Percentiles rank a stretch among this genome's conserved stretches.
Evolutionary conservation across 2,888 invertebrate genomes (phyloP).

Genomic region (Candidula unifasciata): DNA sequence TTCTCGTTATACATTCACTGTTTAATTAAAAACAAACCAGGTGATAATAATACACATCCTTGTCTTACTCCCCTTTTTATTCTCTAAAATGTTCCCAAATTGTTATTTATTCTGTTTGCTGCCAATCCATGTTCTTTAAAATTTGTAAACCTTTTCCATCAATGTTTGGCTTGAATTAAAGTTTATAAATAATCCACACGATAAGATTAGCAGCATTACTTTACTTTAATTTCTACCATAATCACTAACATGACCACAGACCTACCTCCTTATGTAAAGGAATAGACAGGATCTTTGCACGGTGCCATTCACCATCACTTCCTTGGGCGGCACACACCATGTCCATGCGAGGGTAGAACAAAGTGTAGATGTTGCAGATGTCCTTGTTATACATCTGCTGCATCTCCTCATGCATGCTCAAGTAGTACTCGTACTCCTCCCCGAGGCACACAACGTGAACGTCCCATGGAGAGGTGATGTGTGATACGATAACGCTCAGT

Average conservation of each 20-base stretch:
- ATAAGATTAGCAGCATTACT: too few relatives aligned
- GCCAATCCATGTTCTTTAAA: too few relatives aligned
- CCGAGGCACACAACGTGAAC: slow-evolving; percentile 61
- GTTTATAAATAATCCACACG: too few relatives aligned
- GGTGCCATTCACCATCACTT: slow-evolving; percentile 84
- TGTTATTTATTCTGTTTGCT: too few relatives aligned
- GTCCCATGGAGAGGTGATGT: slow-evolving; percentile 33
- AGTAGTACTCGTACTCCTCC: slow-evolving; percentile 75
- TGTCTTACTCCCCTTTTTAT: too few relatives aligned
- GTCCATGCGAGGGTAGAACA: slow-evolving; percentile 79
- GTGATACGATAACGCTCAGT: slow-evolving; percentile 19
- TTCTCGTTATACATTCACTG: too few relatives aligned
- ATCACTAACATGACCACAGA: not conserved
- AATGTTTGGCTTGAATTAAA: too few relatives aligned
- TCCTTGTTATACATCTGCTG: slow-evolving; percentile 74
- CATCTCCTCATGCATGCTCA: slow-evolving; percentile 79
- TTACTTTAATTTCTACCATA: too few relatives aligned
- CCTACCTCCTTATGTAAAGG: slow-evolving; percentile 23
- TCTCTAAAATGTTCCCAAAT: too few relatives aligned
- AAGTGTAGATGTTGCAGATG: slow-evolving; percentile 69
- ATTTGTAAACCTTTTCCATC: too few relatives aligned
- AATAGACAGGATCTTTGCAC: slow-evolving; percentile 80
- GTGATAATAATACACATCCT: too few relatives aligned
- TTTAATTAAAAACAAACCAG: too few relatives aligned
- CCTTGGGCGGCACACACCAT: slow-evolving; percentile 83